Percentiles rank a stretch among this genome's conserved stretches.
phyloP scores from a whole-genome alignment of 2,113 vertebrate genomes.

The Phylloscopus whistleri region DNA sequence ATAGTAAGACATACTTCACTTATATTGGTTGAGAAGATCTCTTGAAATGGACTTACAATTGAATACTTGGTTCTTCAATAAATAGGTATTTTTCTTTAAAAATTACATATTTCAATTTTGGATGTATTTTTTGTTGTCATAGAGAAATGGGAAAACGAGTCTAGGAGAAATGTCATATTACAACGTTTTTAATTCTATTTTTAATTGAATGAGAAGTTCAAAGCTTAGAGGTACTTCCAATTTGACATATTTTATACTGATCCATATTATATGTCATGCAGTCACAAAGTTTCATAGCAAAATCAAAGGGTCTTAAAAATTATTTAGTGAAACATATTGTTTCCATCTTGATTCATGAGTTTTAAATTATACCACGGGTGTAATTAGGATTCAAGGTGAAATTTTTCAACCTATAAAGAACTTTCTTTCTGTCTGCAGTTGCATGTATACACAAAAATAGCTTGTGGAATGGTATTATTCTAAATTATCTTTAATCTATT shows the following conservation, averaged over 20 bases:
- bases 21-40: neutral
- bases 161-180: neutral
- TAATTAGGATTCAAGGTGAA: neutral
- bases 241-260: neutral
- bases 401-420: neutral
- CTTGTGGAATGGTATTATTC: neutral
- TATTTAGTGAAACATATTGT: neutral
- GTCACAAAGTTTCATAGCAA: neutral
- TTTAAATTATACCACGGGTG: neutral
- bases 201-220: neutral
- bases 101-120: neutral
- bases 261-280: neutral
- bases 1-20: neutral
- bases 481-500: neutral
- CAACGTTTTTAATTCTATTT: neutral
- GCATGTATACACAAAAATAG: neutral
- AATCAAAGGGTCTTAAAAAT: neutral
- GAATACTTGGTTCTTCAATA: neutral
- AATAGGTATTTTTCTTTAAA: neutral
- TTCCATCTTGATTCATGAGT: neutral
- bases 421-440: neutral
- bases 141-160: fast-evolving
- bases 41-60: neutral
- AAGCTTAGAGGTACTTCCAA: neutral
- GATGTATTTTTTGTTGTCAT: neutral